Evolutionary conservation across 2,113 vertebrate genomes (phyloP).

Genomic region (Climacteris rufus): DNA sequence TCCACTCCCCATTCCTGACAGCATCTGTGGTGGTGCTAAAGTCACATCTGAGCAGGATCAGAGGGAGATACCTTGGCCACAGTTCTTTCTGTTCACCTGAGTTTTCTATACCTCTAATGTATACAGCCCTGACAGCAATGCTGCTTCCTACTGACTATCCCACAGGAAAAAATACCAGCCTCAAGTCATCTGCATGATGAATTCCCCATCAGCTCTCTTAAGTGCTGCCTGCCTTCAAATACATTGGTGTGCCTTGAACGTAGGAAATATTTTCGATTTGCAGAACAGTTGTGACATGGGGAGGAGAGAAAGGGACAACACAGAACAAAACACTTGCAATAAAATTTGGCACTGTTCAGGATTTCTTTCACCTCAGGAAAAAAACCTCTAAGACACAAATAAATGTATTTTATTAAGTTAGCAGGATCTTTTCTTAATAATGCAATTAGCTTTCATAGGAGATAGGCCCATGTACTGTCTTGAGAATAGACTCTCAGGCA

Average conservation of each 20-base stretch:
- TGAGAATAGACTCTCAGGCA: background rate
- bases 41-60: background rate
- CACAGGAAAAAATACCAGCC: background rate
- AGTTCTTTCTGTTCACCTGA: background rate
- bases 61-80: background rate
- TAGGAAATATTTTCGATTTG: background rate
- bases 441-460: background rate
- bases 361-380: background rate
- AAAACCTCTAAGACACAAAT: constrained; percentile 8
- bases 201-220: background rate
- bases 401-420: background rate
- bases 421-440: background rate
- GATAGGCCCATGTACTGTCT: background rate
- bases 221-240: background rate
- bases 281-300: background rate
- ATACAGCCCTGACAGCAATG: background rate
- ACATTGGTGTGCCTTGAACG: background rate
- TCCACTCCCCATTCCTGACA: background rate
- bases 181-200: background rate
- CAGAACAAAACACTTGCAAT: background rate
- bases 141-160: background rate
- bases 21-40: background rate
- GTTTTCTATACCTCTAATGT: background rate
- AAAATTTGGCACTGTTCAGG: background rate
- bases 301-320: background rate